phyloP scores from a whole-genome alignment of 2,797 vertebrate genomes.

The Onychomys arenicola region DNA sequence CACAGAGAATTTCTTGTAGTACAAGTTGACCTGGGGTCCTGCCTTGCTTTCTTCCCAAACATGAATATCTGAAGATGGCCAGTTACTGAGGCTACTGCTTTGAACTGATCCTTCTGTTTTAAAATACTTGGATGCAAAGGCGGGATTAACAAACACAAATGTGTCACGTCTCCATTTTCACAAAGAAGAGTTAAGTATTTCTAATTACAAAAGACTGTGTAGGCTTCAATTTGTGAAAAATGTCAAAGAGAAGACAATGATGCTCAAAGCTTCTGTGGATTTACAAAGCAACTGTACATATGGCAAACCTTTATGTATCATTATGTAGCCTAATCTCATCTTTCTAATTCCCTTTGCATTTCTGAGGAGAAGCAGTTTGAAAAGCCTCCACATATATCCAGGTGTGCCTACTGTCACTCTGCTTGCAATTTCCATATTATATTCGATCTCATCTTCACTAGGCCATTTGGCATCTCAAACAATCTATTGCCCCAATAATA shows the following conservation, averaged over 20 bases:
- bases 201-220: conserved; percentile 43
- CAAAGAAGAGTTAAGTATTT: conserved; percentile 32
- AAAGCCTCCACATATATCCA: neutral
- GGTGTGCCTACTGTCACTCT: neutral
- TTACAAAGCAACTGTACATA: conserved; percentile 47
- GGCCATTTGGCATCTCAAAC: neutral
- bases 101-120: conserved; percentile 35
- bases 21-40: neutral
- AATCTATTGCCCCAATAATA: neutral
- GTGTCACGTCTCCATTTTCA: neutral
- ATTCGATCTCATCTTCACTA: neutral
- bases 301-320: neutral
- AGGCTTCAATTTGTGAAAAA: conserved; percentile 32
- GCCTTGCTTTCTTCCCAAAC: conserved; percentile 2
- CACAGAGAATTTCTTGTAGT: conserved; percentile 39
- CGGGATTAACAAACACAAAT: conserved; percentile 6
- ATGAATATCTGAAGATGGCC: neutral
- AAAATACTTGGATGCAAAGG: conserved; percentile 35
- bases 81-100: conserved; percentile 14
- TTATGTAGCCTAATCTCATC: neutral
- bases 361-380: conserved; percentile 15
- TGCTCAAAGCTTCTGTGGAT: neutral
- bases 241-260: conserved; percentile 17
- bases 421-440: neutral
- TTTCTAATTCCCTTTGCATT: conserved; percentile 28